These are phyloP conservation scores for Epinotia demarniana DNA, from an alignment of 2,888 invertebrate species.

Conservation along the genomic window DNA sequence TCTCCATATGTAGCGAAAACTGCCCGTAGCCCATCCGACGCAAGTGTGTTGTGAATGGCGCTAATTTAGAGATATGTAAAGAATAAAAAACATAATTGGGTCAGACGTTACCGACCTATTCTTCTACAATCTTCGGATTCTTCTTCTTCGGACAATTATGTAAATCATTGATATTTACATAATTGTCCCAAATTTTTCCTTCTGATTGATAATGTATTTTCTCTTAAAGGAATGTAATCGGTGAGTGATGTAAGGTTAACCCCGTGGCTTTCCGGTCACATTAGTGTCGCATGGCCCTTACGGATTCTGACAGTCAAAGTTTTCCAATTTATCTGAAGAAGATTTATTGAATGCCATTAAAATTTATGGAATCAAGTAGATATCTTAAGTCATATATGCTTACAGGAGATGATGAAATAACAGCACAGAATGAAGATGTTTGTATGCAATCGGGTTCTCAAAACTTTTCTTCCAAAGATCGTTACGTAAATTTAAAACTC, in stretches of 20 bases:
- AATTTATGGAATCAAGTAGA: background rate
- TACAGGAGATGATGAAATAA: too few relatives aligned
- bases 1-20: too few relatives aligned
- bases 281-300: background rate
- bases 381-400: background rate
- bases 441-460: background rate
- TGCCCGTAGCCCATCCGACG: too few relatives aligned
- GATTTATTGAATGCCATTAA: conserved; percentile 33
- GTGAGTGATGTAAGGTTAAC: conserved; percentile 20
- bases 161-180: background rate
- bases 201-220: conserved; percentile 24
- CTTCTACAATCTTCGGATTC: too few relatives aligned
- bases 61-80: too few relatives aligned
- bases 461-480: background rate
- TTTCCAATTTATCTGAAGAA: conserved; percentile 26
- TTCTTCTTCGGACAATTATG: too few relatives aligned
- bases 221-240: conserved; percentile 23
- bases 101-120: too few relatives aligned
- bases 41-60: too few relatives aligned
- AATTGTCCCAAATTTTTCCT: background rate
- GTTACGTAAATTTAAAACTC: too few relatives aligned
- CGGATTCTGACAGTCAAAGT: conserved; percentile 13
- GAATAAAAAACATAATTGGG: too few relatives aligned
- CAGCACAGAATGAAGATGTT: background rate
- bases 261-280: background rate